phyloP scores from a whole-genome alignment of 2,797 vertebrate genomes.

The Babyrousa celebensis region DNA sequence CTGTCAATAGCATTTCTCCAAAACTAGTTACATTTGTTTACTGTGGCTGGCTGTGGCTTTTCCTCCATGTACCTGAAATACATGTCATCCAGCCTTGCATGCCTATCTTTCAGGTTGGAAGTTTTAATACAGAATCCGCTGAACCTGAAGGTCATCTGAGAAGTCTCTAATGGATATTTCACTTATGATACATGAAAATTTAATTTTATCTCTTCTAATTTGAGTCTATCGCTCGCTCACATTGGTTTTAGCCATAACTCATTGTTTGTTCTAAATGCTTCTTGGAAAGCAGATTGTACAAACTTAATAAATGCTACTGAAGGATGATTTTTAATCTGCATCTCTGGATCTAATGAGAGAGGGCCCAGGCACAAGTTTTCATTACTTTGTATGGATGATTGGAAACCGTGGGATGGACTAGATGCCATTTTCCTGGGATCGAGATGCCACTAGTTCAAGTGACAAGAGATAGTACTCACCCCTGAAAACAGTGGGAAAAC shows the following conservation, averaged over 20 bases:
- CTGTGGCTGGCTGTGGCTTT: slow-evolving; percentile 83
- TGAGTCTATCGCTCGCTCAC: slow-evolving; percentile 85
- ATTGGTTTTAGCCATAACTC: slow-evolving; percentile 78
- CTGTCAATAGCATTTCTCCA: slow-evolving; percentile 94
- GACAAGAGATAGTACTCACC: not conserved
- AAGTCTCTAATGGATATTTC: slow-evolving; percentile 92
- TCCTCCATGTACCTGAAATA: slow-evolving; percentile 78
- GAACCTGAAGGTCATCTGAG: slow-evolving; percentile 89
- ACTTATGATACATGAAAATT: slow-evolving; percentile 92
- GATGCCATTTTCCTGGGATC: rapidly evolving
- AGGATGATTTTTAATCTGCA: slow-evolving; percentile 67
- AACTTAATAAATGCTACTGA: slow-evolving; percentile 84
- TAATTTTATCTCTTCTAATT: slow-evolving; percentile 90
- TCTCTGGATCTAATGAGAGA: slow-evolving; percentile 34
- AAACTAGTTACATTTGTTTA: slow-evolving; percentile 93
- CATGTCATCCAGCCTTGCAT: slow-evolving; percentile 64
- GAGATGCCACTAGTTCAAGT: not conserved
- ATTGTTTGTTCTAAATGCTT: slow-evolving; percentile 85
- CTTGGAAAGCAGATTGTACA: slow-evolving; percentile 75
- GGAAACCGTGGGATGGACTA: not conserved
- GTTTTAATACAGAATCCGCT: slow-evolving; percentile 88
- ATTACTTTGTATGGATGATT: not conserved
- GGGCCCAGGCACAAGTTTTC: slow-evolving; percentile 4
- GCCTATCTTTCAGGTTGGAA: slow-evolving; percentile 86
- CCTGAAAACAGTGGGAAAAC: slow-evolving; percentile 25